Evolutionary conservation across 2,113 vertebrate genomes (phyloP), one percentile per base, ranked within the genome.

Genomic region (Tetraodon nigroviridis): DNA sequence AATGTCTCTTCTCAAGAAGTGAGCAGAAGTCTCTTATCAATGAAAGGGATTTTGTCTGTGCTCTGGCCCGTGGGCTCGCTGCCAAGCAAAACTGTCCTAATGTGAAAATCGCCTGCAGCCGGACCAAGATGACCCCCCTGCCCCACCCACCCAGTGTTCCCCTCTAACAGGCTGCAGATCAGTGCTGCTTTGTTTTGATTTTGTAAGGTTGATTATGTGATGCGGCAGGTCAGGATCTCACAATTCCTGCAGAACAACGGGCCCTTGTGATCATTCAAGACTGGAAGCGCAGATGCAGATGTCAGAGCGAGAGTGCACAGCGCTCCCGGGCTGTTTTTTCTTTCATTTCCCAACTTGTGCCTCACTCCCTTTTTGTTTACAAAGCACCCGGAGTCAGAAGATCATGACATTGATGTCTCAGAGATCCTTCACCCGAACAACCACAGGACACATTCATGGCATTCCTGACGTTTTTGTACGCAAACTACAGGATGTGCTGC

Each of bases 141-240:
- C 29, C 29, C 6, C 29, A 2, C 8, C 29, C 2, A 5, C 29
- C 29, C 29, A 7, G 1, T 27, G 18, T 16, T 48, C 58, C 41
- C 44, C 24, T 51, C 29, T 51, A 32, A 57, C n/a, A 15, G 61
- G 46, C 51, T 37, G 61, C 18, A 37, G 57, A 54, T 61, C 29
- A 69, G 24, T 47, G 61, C 20, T 22, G 51, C 64, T 70, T 66
- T 73, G 61, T 70, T 72, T 68, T 71, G 27, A 54, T 65, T 37
- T 58, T 44, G 42, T 18, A 6, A 15, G 29, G 17, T 41, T 69
- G 41, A 70, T 68, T 49, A 40, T 16, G 46, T 59, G 53, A 60
- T 66, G 42, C 1, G 15, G 69, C 29, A 51, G 69, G 53, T 75
- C 68, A 65, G 21, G 27, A 48, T 59, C 42, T 32, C 60, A 64